Evolutionary conservation across 2,888 invertebrate genomes (phyloP).

Genomic region (Ecliptopera silaceata): DNA sequence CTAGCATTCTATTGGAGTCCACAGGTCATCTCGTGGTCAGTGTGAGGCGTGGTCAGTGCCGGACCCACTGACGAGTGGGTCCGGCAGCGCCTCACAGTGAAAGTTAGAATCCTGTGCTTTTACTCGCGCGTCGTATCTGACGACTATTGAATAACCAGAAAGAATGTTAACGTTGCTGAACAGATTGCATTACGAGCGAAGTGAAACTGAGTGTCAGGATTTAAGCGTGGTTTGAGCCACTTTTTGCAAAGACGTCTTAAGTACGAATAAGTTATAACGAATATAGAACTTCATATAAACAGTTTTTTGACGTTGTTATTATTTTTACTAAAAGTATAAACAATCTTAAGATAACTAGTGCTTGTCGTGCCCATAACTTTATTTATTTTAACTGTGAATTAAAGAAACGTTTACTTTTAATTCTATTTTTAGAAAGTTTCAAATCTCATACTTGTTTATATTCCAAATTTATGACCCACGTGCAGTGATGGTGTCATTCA

Average conservation of each 20-base stretch:
- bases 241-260: not conserved
- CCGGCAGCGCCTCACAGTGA: conserved; percentile 10
- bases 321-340: no score
- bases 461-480: not conserved
- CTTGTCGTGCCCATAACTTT: no score
- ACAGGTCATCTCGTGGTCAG: conserved; percentile 1
- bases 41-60: not conserved
- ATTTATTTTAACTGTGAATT: no score
- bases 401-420: not conserved
- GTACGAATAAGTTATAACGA: not conserved
- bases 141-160: conserved; percentile 15
- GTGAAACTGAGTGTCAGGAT: conserved; percentile 15
- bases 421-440: not conserved
- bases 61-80: no score
- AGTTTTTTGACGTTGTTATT: no score
- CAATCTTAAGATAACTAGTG: no score
- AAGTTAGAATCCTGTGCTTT: conserved; percentile 20
- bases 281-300: not conserved
- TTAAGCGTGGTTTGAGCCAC: not conserved
- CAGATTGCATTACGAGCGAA: conserved; percentile 13
- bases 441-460: conserved; percentile 17
- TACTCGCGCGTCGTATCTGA: not conserved
- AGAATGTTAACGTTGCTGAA: conserved; percentile 18
- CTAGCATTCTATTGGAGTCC: conserved; percentile 2
- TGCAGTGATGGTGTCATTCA: conserved; percentile 9